These are phyloP conservation scores for Scrobipalpa atriplicella DNA, from an alignment of 2,888 invertebrate species.

Conservation along the genomic window DNA sequence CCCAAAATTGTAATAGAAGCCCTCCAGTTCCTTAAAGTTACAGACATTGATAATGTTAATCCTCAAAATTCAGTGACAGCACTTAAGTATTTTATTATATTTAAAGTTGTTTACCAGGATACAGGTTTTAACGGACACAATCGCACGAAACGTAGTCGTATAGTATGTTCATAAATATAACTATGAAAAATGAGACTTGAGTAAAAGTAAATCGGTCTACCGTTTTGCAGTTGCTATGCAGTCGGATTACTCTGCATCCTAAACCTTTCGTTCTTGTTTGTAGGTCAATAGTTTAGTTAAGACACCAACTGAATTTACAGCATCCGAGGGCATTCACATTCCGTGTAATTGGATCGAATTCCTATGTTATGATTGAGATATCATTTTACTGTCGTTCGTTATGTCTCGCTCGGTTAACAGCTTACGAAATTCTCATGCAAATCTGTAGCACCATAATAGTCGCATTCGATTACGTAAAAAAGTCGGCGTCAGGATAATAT, in stretches of 20 bases:
- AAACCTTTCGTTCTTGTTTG: conserved; percentile 16
- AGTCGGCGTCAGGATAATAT: no score
- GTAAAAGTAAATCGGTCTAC: neutral
- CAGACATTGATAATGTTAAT: no score
- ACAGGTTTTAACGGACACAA: no score
- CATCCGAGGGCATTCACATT: conserved; percentile 33
- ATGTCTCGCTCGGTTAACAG: conserved; percentile 2
- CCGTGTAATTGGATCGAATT: conserved; percentile 42
- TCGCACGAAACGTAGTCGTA: no score
- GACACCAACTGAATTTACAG: conserved; percentile 37
- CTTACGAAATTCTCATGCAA: conserved; percentile 3
- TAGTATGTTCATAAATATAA: no score
- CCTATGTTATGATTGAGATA: conserved; percentile 32
- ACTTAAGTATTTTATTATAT: no score
- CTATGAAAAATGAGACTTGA: no score
- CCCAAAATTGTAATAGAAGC: no score
- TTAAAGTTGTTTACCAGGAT: no score
- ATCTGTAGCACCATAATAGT: neutral
- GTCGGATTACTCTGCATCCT: conserved; percentile 2
- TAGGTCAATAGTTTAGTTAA: conserved; percentile 39
- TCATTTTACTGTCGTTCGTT: conserved; percentile 29
- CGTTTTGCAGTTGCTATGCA: neutral
- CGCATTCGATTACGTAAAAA: no score
- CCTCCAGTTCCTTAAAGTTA: no score
- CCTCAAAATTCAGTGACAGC: no score